Base-by-base conservation (phyloP, 2,888 invertebrate species). In the Drosophila conformis region DNA sequence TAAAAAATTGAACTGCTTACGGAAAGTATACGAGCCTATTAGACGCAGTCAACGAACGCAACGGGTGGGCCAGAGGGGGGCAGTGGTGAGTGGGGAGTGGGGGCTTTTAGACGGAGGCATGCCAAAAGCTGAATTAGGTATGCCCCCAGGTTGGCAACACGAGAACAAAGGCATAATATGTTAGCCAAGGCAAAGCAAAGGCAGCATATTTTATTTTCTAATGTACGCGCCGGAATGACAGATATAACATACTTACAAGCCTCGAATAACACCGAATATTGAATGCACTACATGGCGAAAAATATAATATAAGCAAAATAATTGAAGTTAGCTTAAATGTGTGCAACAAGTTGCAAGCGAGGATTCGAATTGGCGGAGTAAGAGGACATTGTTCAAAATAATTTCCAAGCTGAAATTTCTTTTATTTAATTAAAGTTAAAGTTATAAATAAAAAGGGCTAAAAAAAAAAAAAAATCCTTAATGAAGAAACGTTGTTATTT, bases 1-100 rank as follows among this genome's bases (percentile, higher is more conserved):
- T 84, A 85, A 85, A 85, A 85, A 85, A 85, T 85, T 87, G 80
- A 89, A 87, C 82, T 89, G 87, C 79, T 87, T 89, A 73, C 63
- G 79, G 65, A 75, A 74, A 79, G 80, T 73, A 82, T 79, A 71
- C 73, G 82, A 76, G 87, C 79, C 89, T 87, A 84, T 87, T 87
- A 87, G 85, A 77, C 54, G 68, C 87, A 87, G 79, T 62, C 62
- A 57, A 69, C 35, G 69, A 29, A 69, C 33, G 63, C 51, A 25
- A 49, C 40, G 48, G n/a, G 2, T 18, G 29, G 15, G 56, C 31
- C 52, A 59, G 35, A 31, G 54, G 2, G 33, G 33, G 29, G 7
- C 6, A 6, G 18, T 31, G 2, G 31, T 31, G 31, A 10, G 31
- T 33, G 11, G 33, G 10, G 33, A 35, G 8, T 11, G 38, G n/a